These are phyloP conservation scores for Trachelipus rathkii DNA, from an alignment of 1,140 invertebrate genomes.

Conservation along the genomic window DNA sequence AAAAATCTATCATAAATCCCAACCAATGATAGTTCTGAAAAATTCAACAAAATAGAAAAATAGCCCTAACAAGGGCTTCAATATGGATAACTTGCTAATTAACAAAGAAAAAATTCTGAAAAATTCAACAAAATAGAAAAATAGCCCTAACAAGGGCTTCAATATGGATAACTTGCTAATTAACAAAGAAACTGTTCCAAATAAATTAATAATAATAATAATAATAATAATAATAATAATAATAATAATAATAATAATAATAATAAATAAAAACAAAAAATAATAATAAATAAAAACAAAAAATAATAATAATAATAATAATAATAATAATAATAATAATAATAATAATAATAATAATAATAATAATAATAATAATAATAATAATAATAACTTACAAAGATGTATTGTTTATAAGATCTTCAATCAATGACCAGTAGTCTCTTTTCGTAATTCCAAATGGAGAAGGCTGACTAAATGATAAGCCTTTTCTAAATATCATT, in stretches of 20 bases:
- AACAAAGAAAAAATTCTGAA: not conserved
- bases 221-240: not conserved
- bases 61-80: no score
- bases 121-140: no score
- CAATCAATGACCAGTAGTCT: constrained; percentile 41
- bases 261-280: no score
- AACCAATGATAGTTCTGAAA: no score
- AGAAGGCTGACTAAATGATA: constrained; percentile 26
- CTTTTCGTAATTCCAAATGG: constrained; percentile 37
- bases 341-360: not conserved
- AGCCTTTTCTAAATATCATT: constrained; percentile 35
- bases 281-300: not conserved
- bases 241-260: not conserved
- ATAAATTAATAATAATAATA: not conserved
- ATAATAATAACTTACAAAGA: constrained; percentile 23
- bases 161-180: not conserved
- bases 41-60: no score
- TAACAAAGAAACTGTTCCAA: not conserved
- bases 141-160: no score
- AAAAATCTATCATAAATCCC: no score
- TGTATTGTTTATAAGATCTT: constrained; percentile 27
- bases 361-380: not conserved
- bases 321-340: not conserved
- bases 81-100: no score
- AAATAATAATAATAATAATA: not conserved